phyloP scores from a whole-genome alignment of 2,797 vertebrate species.

The Odontamblyopus rebecca region DNA sequence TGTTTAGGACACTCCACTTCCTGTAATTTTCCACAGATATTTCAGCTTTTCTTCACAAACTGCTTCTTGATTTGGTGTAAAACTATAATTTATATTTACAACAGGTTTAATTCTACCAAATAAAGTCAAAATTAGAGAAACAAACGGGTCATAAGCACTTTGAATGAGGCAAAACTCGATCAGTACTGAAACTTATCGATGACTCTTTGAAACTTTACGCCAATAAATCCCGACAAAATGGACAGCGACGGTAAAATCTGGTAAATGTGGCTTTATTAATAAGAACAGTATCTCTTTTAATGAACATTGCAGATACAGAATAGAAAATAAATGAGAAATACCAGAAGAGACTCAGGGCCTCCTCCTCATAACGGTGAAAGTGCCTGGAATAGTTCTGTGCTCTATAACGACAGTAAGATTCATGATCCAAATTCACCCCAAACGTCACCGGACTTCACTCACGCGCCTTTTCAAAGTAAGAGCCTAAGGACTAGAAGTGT shows the following conservation, averaged over 20 bases:
- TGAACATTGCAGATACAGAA: constrained; percentile 83
- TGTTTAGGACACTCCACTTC: too few species aligned
- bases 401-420: constrained; percentile 73
- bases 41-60: too few species aligned
- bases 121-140: too few species aligned
- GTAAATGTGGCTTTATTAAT: constrained; percentile 79
- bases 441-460: constrained; percentile 40
- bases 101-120: too few species aligned
- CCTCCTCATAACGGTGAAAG: constrained; percentile 88
- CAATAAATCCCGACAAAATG: constrained; percentile 13
- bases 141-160: too few species aligned
- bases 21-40: too few species aligned
- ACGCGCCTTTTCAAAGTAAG: constrained; percentile 28
- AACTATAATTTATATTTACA: too few species aligned
- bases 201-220: neutral
- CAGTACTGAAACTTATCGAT: neutral
- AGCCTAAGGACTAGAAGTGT: constrained; percentile 4
- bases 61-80: too few species aligned
- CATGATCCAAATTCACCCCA: constrained; percentile 49
- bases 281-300: constrained; percentile 82
- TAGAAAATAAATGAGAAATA: constrained; percentile 79
- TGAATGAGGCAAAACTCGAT: constrained; percentile 4
- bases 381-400: constrained; percentile 87
- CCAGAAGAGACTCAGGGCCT: constrained; percentile 59
- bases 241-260: constrained; percentile 40